These are phyloP conservation scores for Apodemia mormo DNA, from an alignment of 2,888 invertebrate species.

Conservation along the genomic window DNA sequence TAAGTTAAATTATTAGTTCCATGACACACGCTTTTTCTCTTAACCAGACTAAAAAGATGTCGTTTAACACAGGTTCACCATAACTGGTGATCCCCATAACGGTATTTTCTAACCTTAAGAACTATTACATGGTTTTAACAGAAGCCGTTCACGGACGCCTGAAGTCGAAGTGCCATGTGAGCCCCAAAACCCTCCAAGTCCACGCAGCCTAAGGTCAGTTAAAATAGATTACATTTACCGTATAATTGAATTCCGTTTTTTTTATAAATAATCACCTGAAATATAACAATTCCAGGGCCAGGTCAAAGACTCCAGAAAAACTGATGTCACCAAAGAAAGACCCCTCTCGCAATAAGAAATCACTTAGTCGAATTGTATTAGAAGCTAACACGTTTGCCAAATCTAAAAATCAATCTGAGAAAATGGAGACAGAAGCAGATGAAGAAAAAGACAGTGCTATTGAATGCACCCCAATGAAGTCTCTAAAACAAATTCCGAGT, in stretches of 20 bases:
- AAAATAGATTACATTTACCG: neutral
- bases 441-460: conserved; percentile 49
- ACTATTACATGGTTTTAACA: conserved; percentile 28
- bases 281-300: conserved; percentile 51
- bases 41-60: too few relatives aligned
- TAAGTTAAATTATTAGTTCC: too few relatives aligned
- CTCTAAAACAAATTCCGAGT: conserved; percentile 49
- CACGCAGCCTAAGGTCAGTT: conserved; percentile 46
- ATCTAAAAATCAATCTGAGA: conserved; percentile 54
- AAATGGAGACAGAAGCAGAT: conserved; percentile 45
- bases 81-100: too few relatives aligned
- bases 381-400: conserved; percentile 72
- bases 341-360: conserved; percentile 56
- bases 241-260: neutral
- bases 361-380: conserved; percentile 66
- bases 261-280: neutral
- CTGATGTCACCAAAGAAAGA: conserved; percentile 62
- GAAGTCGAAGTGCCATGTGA: conserved; percentile 53
- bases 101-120: too few relatives aligned
- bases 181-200: conserved; percentile 41
- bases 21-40: too few relatives aligned
- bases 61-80: too few relatives aligned
- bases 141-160: conserved; percentile 64
- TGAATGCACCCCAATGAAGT: conserved; percentile 69
- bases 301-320: conserved; percentile 73